phyloP scores from a whole-genome alignment of 1,140 invertebrate genomes.

The Aphis craccivora region DNA sequence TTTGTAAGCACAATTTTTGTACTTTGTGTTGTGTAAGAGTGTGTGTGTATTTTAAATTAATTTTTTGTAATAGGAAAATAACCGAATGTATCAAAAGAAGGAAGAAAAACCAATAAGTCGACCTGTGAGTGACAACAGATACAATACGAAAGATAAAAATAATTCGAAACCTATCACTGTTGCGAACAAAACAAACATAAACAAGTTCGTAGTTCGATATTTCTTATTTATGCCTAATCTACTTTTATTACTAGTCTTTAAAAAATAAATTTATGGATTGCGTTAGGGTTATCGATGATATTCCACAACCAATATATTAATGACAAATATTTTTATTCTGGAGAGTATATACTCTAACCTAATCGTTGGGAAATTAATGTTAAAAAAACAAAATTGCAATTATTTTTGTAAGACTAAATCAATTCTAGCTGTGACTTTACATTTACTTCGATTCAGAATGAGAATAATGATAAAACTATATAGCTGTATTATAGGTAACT shows the following conservation, averaged over 20 bases:
- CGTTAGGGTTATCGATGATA: background rate
- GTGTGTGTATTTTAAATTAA: background rate
- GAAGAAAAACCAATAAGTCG: background rate
- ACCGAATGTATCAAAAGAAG: background rate
- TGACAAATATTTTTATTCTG: too few relatives aligned
- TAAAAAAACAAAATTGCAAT: background rate
- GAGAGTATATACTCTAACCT: background rate
- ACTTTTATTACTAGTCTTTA: background rate
- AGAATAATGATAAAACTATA: background rate
- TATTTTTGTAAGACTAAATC: background rate
- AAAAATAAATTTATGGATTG: background rate
- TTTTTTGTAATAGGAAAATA: background rate
- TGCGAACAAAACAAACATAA: background rate
- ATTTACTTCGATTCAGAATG: background rate
- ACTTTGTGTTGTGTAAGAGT: background rate
- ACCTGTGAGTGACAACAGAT: background rate
- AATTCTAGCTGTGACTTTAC: background rate
- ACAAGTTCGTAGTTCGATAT: background rate
- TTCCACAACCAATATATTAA: too few relatives aligned
- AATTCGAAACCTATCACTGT: background rate
- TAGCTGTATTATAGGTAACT: too few relatives aligned
- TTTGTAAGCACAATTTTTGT: background rate
- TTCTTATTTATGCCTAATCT: background rate
- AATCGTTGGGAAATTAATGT: background rate
- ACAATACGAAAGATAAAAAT: background rate